Percentiles rank a stretch among this genome's conserved stretches.
Conservation (phyloP, 2,888 invertebrate genomes). For the Carabus problematicus region DNA sequence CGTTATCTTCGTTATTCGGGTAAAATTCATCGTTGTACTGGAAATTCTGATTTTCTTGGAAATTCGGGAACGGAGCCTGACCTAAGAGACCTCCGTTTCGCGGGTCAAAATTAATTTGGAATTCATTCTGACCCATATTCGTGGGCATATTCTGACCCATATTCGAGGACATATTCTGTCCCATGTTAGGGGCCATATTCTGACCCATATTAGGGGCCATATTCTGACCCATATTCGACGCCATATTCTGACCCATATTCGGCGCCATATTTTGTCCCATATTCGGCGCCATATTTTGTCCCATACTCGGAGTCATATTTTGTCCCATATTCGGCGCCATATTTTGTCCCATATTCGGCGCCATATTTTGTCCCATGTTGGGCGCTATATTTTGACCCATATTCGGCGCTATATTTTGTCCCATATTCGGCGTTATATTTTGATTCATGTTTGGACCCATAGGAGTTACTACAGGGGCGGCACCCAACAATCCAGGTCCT, state of each 20-base stretch:
- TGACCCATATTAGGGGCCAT: constrained; percentile 55
- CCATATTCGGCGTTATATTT: constrained; percentile 54
- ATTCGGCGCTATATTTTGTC: constrained; percentile 1
- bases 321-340: constrained; percentile 18
- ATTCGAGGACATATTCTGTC: constrained; percentile 45
- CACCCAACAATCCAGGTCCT: constrained; percentile 58
- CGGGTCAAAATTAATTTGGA: constrained; percentile 57
- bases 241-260: constrained; percentile 65
- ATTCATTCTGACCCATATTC: constrained; percentile 61
- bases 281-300: constrained; percentile 60
- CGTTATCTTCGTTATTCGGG: constrained; percentile 48
- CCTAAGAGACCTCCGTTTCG: constrained; percentile 53
- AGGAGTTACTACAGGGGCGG: constrained; percentile 59
- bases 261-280: constrained; percentile 63
- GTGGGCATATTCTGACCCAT: constrained; percentile 61
- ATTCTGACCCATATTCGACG: too few relatives aligned
- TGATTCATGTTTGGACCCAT: constrained; percentile 58
- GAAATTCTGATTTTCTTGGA: constrained; percentile 47
- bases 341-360: constrained; percentile 56
- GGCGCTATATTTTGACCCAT: constrained; percentile 46
- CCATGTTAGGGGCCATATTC: not conserved
- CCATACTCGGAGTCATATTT: constrained; percentile 31
- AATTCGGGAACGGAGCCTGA: constrained; percentile 50
- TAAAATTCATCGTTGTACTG: constrained; percentile 64
- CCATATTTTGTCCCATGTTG: constrained; percentile 55